Evolutionary conservation across 2,797 vertebrate species (phyloP).

Genomic region (Hypotaenidia philippensis): DNA sequence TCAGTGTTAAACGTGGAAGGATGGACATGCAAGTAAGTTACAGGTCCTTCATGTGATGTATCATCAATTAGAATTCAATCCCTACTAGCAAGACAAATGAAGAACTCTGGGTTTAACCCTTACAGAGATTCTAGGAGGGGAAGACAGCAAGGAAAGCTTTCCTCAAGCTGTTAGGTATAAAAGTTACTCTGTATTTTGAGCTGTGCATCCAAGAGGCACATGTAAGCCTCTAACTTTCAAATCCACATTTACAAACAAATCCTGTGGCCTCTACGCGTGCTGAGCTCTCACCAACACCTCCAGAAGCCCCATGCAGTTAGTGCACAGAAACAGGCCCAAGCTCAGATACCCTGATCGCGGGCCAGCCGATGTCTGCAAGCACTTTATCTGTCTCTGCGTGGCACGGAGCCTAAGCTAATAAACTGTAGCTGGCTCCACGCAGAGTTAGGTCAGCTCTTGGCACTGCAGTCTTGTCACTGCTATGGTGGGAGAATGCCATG

Average conservation of each 20-base stretch:
- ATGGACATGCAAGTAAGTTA: slow-evolving; percentile 15
- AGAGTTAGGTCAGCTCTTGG: accelerated
- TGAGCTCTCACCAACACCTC: no score
- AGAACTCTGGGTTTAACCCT: not conserved
- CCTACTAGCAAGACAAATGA: not conserved
- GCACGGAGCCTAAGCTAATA: not conserved
- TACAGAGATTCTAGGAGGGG: not conserved
- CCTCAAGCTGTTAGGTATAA: not conserved
- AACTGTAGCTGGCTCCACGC: not conserved
- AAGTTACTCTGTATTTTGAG: not conserved
- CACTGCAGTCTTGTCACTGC: accelerated
- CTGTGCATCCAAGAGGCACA: accelerated
- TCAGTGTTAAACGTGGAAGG: slow-evolving; percentile 36
- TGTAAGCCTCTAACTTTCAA: not conserved
- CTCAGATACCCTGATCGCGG: not conserved
- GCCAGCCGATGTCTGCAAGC: not conserved
- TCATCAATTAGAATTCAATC: not conserved
- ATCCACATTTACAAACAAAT: not conserved
- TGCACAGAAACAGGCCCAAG: accelerated
- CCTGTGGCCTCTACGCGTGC: accelerated
- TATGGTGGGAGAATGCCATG: accelerated
- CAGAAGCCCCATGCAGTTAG: not conserved
- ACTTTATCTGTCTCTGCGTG: not conserved
- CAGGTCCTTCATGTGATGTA: not conserved
- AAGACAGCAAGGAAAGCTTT: not conserved